Conservation (phyloP, 2,797 vertebrate genomes). For the Prionace glauca region DNA sequence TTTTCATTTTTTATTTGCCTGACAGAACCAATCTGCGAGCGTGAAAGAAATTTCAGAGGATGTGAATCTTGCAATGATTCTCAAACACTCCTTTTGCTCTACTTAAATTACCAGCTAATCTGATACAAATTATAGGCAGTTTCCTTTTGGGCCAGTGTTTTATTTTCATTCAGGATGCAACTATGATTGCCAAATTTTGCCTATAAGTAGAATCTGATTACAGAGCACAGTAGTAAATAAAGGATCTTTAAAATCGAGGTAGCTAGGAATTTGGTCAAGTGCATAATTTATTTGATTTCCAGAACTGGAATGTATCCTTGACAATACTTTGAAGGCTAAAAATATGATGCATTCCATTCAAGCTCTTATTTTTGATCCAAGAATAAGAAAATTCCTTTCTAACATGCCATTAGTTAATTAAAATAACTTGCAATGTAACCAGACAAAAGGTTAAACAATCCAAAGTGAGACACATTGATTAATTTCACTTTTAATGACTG, state of each 20-base stretch:
- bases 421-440: background rate
- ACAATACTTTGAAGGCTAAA: background rate
- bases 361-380: background rate
- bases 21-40: background rate
- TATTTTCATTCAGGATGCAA: background rate
- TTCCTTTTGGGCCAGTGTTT: background rate
- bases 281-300: background rate
- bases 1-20: background rate
- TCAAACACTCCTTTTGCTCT: background rate
- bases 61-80: background rate
- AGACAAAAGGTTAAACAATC: background rate
- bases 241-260: background rate
- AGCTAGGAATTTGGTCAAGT: background rate
- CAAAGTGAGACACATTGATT: background rate
- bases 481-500: background rate
- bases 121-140: background rate
- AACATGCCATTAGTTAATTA: background rate
- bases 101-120: background rate
- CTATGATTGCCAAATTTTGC: background rate
- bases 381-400: background rate
- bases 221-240: background rate
- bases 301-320: background rate
- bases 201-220: background rate
- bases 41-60: background rate
- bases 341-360: constrained; percentile 4